phyloP scores from a whole-genome alignment of 2,888 invertebrate species.

The Leptinotarsa rubiginosa region DNA sequence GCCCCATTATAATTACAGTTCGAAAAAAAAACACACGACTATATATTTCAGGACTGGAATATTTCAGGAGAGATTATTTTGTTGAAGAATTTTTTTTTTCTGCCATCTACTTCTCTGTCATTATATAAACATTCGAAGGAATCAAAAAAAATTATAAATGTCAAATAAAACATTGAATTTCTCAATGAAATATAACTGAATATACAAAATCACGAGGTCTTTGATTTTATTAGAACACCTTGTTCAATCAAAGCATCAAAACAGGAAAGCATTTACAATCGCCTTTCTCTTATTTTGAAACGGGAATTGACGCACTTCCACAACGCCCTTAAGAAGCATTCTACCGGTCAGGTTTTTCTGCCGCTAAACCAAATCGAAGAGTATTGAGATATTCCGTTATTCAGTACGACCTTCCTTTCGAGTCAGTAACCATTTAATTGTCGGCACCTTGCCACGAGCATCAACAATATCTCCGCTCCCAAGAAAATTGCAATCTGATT shows the following conservation, averaged over 20 bases:
- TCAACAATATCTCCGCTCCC: background rate
- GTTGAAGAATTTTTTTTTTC: no score
- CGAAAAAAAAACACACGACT: no score
- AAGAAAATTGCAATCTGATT: conserved; percentile 4
- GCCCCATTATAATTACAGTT: no score
- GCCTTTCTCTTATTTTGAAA: background rate
- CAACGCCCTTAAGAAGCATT: conserved; percentile 16
- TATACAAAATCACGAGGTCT: no score
- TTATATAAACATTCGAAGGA: no score
- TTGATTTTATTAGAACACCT: no score
- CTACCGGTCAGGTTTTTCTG: conserved; percentile 2
- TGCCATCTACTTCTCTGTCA: no score
- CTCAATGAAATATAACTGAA: no score
- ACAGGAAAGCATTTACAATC: background rate
- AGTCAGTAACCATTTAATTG: conserved; percentile 42
- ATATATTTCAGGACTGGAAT: no score
- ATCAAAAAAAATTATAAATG: no score
- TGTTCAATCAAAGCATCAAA: background rate
- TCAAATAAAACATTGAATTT: no score
- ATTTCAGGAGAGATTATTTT: no score
- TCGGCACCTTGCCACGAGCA: conserved; percentile 22
- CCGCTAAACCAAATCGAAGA: conserved; percentile 2
- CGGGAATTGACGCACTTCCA: background rate
- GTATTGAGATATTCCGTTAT: conserved; percentile 31
- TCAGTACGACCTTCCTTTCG: conserved; percentile 32